These are phyloP conservation scores for Poeciliopsis turneri DNA, from an alignment of 2,797 vertebrate genomes.

Conservation along the genomic window DNA sequence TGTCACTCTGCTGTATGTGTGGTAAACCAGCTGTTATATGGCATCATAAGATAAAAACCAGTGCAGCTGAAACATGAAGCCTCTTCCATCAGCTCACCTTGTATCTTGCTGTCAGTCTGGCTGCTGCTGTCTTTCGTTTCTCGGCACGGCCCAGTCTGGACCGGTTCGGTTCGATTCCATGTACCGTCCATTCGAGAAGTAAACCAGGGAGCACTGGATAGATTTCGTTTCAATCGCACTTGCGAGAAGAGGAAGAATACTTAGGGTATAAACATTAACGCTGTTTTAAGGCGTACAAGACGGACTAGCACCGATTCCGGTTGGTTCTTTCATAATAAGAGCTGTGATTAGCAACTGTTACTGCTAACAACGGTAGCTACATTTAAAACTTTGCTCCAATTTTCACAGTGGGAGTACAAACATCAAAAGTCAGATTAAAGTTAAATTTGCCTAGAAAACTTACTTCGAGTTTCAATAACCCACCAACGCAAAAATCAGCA, in stretches of 20 bases:
- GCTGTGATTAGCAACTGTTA: not conserved
- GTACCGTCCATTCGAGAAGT: constrained; percentile 69
- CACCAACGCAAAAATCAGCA: too few relatives aligned
- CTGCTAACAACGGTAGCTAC: not conserved
- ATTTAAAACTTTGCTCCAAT: not conserved
- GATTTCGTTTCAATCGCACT: accelerated
- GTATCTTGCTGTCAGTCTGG: constrained; percentile 73
- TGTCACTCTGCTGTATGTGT: not conserved
- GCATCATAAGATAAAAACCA: not conserved
- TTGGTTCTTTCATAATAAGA: constrained; percentile 24
- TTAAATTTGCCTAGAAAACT: not conserved
- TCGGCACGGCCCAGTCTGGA: not conserved
- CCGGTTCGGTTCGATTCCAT: constrained; percentile 26
- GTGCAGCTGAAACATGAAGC: not conserved
- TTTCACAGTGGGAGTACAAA: not conserved
- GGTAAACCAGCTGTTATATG: constrained; percentile 4
- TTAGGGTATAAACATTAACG: not conserved
- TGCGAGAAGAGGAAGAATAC: accelerated
- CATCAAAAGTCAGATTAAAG: not conserved
- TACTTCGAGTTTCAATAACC: not conserved
- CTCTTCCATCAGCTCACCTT: constrained; percentile 65
- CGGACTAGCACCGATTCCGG: not conserved
- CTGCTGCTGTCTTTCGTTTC: constrained; percentile 59
- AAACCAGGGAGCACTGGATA: not conserved
- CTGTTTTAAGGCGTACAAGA: accelerated